Conservation (phyloP, 2,888 invertebrate genomes). For the Drosophila lutescens region DNA sequence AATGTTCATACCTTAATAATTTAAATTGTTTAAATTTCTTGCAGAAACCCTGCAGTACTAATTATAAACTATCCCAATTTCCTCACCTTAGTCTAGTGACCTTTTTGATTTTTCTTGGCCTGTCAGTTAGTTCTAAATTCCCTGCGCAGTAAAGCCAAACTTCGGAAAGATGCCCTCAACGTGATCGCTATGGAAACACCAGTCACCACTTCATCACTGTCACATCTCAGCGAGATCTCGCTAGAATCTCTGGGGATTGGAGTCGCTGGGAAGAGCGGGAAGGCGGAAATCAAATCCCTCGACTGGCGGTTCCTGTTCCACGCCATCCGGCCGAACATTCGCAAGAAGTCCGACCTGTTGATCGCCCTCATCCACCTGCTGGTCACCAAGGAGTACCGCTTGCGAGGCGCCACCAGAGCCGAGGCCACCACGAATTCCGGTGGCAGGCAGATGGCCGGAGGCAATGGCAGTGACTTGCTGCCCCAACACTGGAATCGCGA, state of each 20-base stretch:
- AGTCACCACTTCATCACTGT: not conserved
- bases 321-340: not conserved
- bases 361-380: constrained; percentile 24
- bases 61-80: no score
- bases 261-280: not conserved
- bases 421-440: no score
- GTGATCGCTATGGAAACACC: not conserved
- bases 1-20: no score
- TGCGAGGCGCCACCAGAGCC: not conserved
- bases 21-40: no score
- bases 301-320: constrained; percentile 5
- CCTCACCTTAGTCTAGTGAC: not conserved
- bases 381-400: constrained; percentile 26
- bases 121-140: constrained; percentile 4
- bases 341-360: constrained; percentile 22
- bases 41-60: no score
- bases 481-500: constrained; percentile 28
- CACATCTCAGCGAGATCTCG: not conserved
- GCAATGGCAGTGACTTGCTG: constrained; percentile 6
- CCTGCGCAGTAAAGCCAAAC: not conserved
- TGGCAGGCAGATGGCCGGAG: not conserved
- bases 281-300: not conserved
- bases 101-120: not conserved
- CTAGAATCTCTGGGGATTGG: not conserved
- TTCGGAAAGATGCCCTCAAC: not conserved